Conservation (phyloP, 2,113 vertebrate species). For the Phrynosoma platyrhinos region DNA sequence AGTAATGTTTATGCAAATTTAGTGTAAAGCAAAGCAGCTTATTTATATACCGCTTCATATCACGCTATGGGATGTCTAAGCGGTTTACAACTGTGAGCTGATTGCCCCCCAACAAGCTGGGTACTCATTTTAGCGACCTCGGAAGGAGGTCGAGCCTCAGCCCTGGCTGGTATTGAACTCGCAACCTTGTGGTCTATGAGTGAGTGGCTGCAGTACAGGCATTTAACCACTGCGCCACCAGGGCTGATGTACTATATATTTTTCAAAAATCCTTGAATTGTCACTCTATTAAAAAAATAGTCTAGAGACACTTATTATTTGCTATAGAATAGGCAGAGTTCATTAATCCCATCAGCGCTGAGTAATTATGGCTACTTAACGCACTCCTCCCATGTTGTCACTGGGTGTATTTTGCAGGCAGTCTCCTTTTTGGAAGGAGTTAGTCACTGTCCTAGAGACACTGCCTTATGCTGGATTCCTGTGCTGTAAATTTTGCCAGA, state of each 20-base stretch:
- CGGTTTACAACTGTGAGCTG: no score
- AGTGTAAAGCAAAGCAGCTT: no score
- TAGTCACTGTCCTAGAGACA: not conserved
- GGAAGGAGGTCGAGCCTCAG: no score
- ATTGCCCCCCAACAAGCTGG: no score
- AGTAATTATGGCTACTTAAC: not conserved
- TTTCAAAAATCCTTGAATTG: no score
- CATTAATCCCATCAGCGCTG: not conserved
- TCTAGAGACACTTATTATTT: not conserved
- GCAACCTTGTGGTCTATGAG: no score
- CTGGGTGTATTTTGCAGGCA: not conserved
- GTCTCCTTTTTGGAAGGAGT: not conserved
- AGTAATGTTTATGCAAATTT: not conserved
- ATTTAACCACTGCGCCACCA: no score
- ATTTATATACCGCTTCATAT: no score
- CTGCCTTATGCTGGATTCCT: not conserved
- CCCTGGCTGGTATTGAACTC: no score
- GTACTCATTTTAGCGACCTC: no score
- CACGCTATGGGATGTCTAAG: no score
- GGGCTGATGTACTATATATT: not conserved
- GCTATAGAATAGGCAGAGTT: not conserved
- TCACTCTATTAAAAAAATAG: not conserved
- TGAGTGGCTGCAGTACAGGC: no score
- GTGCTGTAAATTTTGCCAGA: not conserved
- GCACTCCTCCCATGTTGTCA: not conserved